phyloP scores from a whole-genome alignment of 2,113 vertebrate species.

The Oreochromis niloticus region DNA sequence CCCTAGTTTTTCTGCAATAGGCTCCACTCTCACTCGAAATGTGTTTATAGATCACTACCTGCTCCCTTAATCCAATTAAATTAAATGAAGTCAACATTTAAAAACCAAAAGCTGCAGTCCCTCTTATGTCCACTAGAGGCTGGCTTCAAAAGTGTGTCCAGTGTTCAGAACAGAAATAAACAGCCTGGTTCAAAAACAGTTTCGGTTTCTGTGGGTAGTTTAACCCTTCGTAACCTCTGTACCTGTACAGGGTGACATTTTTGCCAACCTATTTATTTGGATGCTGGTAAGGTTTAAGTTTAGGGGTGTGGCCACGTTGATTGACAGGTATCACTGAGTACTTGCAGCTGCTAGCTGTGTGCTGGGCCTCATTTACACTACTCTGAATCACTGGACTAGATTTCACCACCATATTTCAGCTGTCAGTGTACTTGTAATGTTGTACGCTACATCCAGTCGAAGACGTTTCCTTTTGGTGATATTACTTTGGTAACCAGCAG shows the following conservation, averaged over 20 bases:
- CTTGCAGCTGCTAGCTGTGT: background rate
- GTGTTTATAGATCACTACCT: background rate
- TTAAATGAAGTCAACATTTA: background rate
- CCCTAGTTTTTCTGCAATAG: background rate
- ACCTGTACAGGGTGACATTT: background rate
- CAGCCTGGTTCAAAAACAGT: background rate
- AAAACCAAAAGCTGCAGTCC: background rate
- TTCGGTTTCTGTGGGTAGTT: background rate
- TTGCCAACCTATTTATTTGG: fast-evolving
- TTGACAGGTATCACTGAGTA: background rate
- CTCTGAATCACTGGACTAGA: background rate
- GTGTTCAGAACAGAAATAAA: background rate
- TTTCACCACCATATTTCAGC: fast-evolving
- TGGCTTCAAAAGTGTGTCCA: background rate
- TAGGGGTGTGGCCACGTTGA: fast-evolving
- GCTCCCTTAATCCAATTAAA: background rate
- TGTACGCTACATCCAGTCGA: background rate
- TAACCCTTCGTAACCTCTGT: background rate
- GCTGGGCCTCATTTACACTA: background rate
- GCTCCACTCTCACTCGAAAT: fast-evolving
- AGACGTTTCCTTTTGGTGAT: too few relatives aligned
- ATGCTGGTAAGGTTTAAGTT: background rate
- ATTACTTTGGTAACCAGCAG: background rate
- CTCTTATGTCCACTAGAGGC: background rate
- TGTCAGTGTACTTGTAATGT: background rate